Evolutionary conservation across 2,888 invertebrate species (phyloP), one percentile per base, ranked within the genome.

Genomic region (Trissolcus japonicus): DNA sequence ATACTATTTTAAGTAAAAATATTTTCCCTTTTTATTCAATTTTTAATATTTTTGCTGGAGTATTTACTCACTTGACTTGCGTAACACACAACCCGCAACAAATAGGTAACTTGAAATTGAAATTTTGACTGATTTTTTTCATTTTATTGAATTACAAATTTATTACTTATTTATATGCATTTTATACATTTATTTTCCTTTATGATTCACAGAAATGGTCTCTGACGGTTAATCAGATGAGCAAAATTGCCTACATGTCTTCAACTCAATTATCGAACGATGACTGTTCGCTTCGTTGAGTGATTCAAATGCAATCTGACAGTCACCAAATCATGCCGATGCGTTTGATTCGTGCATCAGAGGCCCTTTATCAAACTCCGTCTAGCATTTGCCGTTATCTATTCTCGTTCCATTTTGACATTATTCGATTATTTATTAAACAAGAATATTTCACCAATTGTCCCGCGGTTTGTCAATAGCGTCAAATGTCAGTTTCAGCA

Each of bases 381-480:
- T 56, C 53, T 51, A 51, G 48, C 61, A 41, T 71, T 71, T 62
- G 51, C 60, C 61, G 56, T 66, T 63, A 66, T 50, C 66, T 65
- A 54, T 50, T 50, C 54, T 60, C 60, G 65, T 60, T 60, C 50
- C 60, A 66, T 41, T 59, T 60, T 60, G 65, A 65, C 65, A 55
- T 73, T 65, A 60, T 56, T 61, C 55, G 61, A 73, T 73, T 73
- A 73, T 73, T 73, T 73, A 73, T 73, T 74, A 66, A 55, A 21
- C 48, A 43, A n/a, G 35, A 66, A 66, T 73, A 66, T 73, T 73
- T 73, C 66, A 67, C 56, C 73, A 66, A 73, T 66, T 41, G 55
- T 50, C 56, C 17, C 65, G 25, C 66, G 55, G 66, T 73, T 61
- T 61, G 61, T 73, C 66, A 73, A 73, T 66, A 61, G 66, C 65